These are phyloP conservation scores for Megaustenia siamemsis DNA, from an alignment of 2,888 invertebrate species.

Conservation along the genomic window DNA sequence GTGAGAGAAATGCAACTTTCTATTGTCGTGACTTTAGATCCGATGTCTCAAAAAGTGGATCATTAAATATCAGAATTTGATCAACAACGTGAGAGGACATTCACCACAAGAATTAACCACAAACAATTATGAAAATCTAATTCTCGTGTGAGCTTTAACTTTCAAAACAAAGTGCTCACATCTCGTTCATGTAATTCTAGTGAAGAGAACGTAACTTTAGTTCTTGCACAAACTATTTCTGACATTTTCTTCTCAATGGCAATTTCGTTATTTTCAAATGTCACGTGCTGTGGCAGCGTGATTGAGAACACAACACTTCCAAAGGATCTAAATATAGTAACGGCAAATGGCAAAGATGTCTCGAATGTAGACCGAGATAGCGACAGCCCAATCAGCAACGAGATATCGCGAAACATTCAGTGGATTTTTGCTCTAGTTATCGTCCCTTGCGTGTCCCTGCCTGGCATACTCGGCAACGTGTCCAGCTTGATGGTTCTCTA, in stretches of 20 bases:
- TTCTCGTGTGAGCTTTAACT: too few species aligned
- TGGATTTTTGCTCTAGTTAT: slow-evolving; percentile 28
- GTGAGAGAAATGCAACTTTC: too few species aligned
- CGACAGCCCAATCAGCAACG: neutral
- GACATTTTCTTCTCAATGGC: neutral
- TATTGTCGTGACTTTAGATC: too few species aligned
- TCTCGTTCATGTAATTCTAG: too few species aligned
- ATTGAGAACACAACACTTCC: neutral
- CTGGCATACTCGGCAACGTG: slow-evolving; percentile 36
- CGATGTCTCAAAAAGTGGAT: too few species aligned
- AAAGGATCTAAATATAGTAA: neutral
- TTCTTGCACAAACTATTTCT: too few species aligned
- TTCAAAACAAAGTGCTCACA: too few species aligned
- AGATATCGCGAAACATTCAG: neutral
- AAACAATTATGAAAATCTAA: too few species aligned
- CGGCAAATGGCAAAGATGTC: neutral
- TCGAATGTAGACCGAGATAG: neutral
- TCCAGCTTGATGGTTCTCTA: slow-evolving; percentile 33
- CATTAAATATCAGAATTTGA: too few species aligned
- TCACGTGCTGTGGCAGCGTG: neutral
- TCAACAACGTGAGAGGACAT: too few species aligned
- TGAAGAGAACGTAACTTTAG: too few species aligned
- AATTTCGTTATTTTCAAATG: neutral
- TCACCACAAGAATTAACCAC: too few species aligned
- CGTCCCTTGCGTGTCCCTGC: slow-evolving; percentile 21